These are phyloP conservation scores for Gulo gulo DNA, from an alignment of 2,113 vertebrate species.

Conservation along the genomic window DNA sequence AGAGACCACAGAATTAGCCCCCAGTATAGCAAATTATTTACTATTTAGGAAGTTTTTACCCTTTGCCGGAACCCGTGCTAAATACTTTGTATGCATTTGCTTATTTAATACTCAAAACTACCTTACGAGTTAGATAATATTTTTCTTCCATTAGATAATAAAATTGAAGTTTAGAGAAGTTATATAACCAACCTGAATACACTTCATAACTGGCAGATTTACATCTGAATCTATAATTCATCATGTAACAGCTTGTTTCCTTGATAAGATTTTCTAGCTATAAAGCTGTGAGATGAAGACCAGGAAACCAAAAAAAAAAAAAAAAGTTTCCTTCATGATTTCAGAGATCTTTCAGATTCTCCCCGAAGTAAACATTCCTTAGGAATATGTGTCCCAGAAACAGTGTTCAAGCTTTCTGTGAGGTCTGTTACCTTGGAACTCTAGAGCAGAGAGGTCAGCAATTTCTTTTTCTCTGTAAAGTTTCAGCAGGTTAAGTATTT, in stretches of 20 bases:
- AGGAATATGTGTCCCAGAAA: not conserved
- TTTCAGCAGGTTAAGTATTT: not conserved
- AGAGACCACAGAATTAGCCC: not conserved
- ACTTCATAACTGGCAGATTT: not conserved
- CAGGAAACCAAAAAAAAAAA: not conserved
- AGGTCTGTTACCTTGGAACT: not conserved
- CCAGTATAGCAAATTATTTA: not conserved
- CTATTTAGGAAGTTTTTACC: not conserved
- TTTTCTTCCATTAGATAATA: not conserved
- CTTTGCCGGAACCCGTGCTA: not conserved
- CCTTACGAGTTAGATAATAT: not conserved
- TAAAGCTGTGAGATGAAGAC: not conserved
- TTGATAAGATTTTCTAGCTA: not conserved
- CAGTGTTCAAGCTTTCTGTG: not conserved
- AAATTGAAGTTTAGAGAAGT: not conserved
- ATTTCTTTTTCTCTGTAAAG: not conserved
- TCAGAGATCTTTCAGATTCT: not conserved
- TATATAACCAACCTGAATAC: not conserved
- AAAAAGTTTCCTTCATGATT: not conserved
- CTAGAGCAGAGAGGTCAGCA: not conserved
- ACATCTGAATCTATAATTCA: not conserved
- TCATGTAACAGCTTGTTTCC: not conserved
- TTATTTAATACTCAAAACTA: not conserved
- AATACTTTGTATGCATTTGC: not conserved
- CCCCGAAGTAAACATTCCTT: not conserved